These are phyloP conservation scores for Mobula birostris DNA, from an alignment of 2,113 vertebrate species.

Conservation along the genomic window DNA sequence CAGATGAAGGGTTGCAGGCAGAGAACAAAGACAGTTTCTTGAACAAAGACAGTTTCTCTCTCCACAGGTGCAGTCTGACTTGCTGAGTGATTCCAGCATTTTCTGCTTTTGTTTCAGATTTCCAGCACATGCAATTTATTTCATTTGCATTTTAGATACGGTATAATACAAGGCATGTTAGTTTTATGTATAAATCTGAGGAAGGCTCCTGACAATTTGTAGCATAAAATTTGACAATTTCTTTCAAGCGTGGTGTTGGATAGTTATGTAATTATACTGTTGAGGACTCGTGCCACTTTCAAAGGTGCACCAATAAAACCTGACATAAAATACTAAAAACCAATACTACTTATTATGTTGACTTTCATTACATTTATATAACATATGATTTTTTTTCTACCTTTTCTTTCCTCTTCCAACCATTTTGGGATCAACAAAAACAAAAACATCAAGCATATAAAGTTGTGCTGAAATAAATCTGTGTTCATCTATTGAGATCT, in stretches of 20 bases:
- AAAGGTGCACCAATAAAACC: neutral
- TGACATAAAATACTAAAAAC: neutral
- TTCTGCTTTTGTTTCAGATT: too few relatives aligned
- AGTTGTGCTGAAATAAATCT: neutral
- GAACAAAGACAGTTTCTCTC: too few relatives aligned
- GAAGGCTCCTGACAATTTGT: neutral
- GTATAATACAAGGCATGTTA: neutral
- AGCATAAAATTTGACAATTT: neutral
- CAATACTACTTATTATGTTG: neutral
- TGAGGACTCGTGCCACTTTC: neutral
- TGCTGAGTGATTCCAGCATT: too few relatives aligned
- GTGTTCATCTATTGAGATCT: neutral
- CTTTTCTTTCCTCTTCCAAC: neutral
- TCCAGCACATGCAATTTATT: too few relatives aligned
- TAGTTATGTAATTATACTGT: neutral
- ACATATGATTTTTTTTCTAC: neutral
- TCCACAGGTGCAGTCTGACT: too few relatives aligned
- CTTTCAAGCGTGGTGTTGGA: neutral
- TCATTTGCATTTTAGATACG: neutral
- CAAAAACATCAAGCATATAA: neutral
- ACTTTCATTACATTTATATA: neutral
- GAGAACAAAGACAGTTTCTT: too few relatives aligned
- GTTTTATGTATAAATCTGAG: neutral
- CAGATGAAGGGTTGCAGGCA: too few relatives aligned
- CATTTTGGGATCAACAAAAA: neutral